Base-by-base conservation (phyloP, 1,140 invertebrate species). In the Tetragnatha versicolor region DNA sequence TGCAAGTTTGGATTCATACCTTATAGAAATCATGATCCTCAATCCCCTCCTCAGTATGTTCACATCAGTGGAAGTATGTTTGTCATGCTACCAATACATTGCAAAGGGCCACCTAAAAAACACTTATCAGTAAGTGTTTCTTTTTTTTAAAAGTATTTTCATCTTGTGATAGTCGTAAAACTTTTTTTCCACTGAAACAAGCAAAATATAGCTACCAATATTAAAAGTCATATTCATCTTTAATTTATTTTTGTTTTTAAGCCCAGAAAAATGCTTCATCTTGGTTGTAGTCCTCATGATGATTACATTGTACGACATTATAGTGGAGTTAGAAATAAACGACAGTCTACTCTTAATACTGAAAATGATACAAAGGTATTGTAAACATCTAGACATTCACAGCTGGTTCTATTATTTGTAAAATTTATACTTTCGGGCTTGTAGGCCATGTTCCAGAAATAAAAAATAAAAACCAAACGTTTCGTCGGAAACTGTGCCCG, bases 41-140 rank as follows among this genome's bases (percentile, higher is more conserved):
- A 83, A 7, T 81, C 83, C n/a, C 87, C 88, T 47, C 84, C 85
- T 80, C 90, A 92, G 76, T 98, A 95, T 84, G 92, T 98, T 35
- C 96, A 98, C 85, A 90, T 94, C 60, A 93, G 93, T 35, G 97
- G 96, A 0, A 96, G 96, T 84, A 94, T 97, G 89, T 98, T 98
- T 86, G 91, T 96, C 78, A 89, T 98, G 61, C 92, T 77, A 10
- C 73, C 73, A 22, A 49, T 77, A 22, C 29, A 61, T 14, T 33
- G 14, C 12, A 77, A 33, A 33, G 47, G 66, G 45, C 29, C 3
- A n/a, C n/a, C n/a, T n/a, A n/a, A n/a, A n/a, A n/a, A n/a, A 7
- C 66, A 33, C 22, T 70, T 55, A 53, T 27, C 14, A 14, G 45
- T 49, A 47, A 49, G 65, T 49, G 14, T n/a, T n/a, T n/a, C n/a